phyloP scores from a whole-genome alignment of 2,888 invertebrate species.

The Gasteruption jaculator region DNA sequence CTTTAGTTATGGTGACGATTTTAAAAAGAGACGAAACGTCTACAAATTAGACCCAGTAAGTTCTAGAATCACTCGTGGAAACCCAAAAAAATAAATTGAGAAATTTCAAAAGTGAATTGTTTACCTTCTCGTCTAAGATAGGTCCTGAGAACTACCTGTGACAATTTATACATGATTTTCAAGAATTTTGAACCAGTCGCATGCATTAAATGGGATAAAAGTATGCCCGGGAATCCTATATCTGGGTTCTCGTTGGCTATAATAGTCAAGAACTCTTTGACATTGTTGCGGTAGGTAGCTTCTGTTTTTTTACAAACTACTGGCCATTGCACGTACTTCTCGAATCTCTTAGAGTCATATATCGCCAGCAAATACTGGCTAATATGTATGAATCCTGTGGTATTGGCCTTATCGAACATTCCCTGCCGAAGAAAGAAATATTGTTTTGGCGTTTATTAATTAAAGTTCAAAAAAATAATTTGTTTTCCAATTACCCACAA shows the following conservation, averaged over 20 bases:
- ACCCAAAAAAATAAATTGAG: no score
- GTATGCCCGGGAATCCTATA: conserved; percentile 39
- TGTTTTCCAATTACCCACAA: no score
- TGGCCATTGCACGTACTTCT: conserved; percentile 42
- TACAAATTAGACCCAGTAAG: no score
- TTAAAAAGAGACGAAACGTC: no score
- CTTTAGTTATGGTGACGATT: no score
- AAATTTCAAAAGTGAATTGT: conserved; percentile 12
- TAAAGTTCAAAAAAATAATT: not conserved
- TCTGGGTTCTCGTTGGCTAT: conserved; percentile 40
- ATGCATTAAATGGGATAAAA: conserved; percentile 39
- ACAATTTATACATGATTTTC: conserved; percentile 44
- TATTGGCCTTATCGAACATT: conserved; percentile 48
- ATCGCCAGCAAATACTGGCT: conserved; percentile 40
- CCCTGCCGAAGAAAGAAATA: conserved; percentile 29
- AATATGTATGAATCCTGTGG: conserved; percentile 40
- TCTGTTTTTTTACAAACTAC: conserved; percentile 41
- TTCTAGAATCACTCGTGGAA: no score
- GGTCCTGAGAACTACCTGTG: conserved; percentile 34
- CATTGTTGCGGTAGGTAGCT: conserved; percentile 39
- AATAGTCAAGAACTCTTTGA: conserved; percentile 34
- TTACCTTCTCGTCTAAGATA: conserved; percentile 35
- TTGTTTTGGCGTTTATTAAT: not conserved
- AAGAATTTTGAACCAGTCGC: conserved; percentile 43
- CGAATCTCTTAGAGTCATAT: conserved; percentile 36